phyloP scores from a whole-genome alignment of 1,140 invertebrate genomes.

The Pseudomyrmex pallidus region DNA sequence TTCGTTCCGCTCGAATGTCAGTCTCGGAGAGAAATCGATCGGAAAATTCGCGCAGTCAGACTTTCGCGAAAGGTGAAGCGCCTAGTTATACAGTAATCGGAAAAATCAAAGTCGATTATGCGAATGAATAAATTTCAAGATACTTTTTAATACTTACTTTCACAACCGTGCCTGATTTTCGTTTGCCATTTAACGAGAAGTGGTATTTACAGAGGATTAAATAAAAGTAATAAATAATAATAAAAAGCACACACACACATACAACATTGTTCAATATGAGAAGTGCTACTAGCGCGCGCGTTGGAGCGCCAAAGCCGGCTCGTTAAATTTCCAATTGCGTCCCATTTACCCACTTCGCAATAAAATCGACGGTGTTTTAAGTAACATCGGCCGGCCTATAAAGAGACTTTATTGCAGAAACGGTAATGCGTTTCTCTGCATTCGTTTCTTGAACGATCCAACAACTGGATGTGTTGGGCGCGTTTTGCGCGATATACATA shows the following conservation, averaged over 20 bases:
- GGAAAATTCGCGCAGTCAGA: conserved; percentile 38
- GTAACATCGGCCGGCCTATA: conserved; percentile 6
- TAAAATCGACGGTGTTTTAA: conserved; percentile 40
- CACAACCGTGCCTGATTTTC: no score
- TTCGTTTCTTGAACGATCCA: conserved; percentile 9
- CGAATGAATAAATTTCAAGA: background rate
- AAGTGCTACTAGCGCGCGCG: background rate
- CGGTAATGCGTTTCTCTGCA: background rate
- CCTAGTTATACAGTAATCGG: background rate
- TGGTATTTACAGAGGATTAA: no score
- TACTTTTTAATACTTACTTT: no score
- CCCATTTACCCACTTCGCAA: conserved; percentile 51
- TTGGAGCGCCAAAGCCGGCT: conserved; percentile 1
- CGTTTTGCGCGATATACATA: conserved; percentile 19
- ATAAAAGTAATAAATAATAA: background rate
- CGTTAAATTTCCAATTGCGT: conserved; percentile 46
- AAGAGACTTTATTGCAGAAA: conserved; percentile 24
- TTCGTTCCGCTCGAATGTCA: conserved; percentile 24
- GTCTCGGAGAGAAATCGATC: conserved; percentile 37
- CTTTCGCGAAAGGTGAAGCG: conserved; percentile 7
- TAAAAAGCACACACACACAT: background rate
- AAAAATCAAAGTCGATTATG: conserved; percentile 38
- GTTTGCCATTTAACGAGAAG: no score
- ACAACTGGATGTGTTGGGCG: no score
- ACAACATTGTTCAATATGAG: background rate